Conservation (phyloP, 2,113 vertebrate species). For the Uropsilus gracilis region DNA sequence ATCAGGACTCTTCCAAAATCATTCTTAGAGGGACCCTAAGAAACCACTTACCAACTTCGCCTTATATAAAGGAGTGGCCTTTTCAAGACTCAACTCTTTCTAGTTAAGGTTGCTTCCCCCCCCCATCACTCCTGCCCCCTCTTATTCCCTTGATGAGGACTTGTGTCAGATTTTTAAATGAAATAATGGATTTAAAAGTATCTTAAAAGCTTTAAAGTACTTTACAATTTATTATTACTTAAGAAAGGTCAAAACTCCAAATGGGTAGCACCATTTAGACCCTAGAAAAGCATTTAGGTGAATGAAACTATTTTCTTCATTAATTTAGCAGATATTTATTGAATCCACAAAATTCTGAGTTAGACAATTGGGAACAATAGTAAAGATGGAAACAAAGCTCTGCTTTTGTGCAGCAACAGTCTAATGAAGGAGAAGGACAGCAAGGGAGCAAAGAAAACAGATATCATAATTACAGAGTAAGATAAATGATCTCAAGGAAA, state of each 20-base stretch:
- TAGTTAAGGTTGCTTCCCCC: neutral
- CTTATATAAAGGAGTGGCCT: neutral
- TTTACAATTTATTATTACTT: slow-evolving; percentile 54
- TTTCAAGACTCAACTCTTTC: neutral
- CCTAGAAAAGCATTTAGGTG: slow-evolving; percentile 39
- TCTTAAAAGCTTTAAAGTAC: slow-evolving; percentile 56
- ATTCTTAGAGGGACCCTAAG: too few relatives aligned
- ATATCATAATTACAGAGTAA: neutral
- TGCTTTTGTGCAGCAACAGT: neutral
- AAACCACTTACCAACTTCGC: too few relatives aligned
- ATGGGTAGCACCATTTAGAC: slow-evolving; percentile 11
- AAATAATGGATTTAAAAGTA: slow-evolving; percentile 61
- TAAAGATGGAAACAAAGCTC: neutral
- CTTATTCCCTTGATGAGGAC: neutral
- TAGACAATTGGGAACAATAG: neutral
- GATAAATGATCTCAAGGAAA: slow-evolving; percentile 12
- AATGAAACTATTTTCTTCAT: slow-evolving; percentile 32
- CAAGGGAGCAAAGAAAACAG: slow-evolving; percentile 15
- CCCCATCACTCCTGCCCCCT: neutral
- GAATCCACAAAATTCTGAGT: neutral
- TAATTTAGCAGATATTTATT: neutral
- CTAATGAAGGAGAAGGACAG: neutral
- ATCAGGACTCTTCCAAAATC: too few relatives aligned
- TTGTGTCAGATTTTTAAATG: slow-evolving; percentile 43
- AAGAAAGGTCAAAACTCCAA: slow-evolving; percentile 51